phyloP scores from a whole-genome alignment of 2,113 vertebrate genomes.

The Malurus cyaneus region DNA sequence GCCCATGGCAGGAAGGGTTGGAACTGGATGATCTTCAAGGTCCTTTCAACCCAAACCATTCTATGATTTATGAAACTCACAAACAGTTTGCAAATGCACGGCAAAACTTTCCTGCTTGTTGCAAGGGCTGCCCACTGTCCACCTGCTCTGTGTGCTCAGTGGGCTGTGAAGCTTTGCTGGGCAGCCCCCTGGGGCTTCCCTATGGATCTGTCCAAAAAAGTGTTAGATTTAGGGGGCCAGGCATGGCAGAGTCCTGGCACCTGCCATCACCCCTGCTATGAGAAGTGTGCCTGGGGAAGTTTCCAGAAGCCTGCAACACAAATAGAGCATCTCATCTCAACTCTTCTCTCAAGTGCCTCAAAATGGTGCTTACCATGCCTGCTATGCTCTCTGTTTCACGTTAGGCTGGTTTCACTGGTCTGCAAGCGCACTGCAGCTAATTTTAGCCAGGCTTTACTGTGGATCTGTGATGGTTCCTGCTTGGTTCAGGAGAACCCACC shows the following conservation, averaged over 20 bases:
- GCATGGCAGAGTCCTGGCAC: background rate
- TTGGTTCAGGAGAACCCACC: background rate
- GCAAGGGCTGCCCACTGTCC: background rate
- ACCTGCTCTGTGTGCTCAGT: accelerated
- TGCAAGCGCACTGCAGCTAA: background rate
- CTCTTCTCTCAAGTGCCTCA: background rate
- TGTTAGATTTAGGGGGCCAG: background rate
- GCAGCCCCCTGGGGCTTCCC: accelerated
- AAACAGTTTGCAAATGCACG: accelerated
- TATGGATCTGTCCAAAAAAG: background rate
- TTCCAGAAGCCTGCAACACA: background rate
- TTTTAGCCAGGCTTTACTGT: background rate
- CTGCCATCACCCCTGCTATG: background rate
- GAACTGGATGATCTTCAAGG: background rate
- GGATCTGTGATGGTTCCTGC: background rate
- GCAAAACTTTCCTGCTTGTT: background rate
- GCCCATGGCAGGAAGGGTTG: accelerated
- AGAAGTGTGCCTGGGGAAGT: accelerated
- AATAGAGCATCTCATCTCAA: background rate
- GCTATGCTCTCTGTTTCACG: background rate
- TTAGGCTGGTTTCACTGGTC: background rate
- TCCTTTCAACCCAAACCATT: background rate
- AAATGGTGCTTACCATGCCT: background rate
- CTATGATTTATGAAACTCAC: background rate
- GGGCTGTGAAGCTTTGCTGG: background rate